Conservation (phyloP, 2,888 invertebrate genomes). For the Dasypogon diadema region DNA sequence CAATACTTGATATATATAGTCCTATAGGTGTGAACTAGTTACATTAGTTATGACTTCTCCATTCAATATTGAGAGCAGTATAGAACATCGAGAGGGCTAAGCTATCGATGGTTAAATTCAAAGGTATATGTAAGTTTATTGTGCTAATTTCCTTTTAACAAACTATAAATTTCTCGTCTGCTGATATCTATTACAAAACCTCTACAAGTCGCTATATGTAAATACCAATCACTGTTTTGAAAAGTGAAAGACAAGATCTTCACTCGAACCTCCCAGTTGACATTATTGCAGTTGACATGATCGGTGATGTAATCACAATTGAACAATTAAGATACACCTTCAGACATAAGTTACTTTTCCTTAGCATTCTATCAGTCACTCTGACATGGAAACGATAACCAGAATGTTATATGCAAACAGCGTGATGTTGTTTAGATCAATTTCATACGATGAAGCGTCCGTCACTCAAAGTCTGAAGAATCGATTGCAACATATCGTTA, state of each 20-base stretch:
- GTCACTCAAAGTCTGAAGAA: slow-evolving; percentile 59
- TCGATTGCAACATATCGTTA: slow-evolving; percentile 66
- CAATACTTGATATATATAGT: no score
- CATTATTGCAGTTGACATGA: slow-evolving; percentile 55
- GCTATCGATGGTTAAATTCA: no score
- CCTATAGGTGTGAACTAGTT: no score
- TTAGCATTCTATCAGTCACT: slow-evolving; percentile 45
- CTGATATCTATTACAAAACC: no score
- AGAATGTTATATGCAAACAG: slow-evolving; percentile 59
- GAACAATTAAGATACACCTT: slow-evolving; percentile 56
- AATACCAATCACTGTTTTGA: neutral
- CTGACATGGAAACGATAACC: slow-evolving; percentile 58
- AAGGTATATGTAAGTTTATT: no score
- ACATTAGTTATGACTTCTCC: no score
- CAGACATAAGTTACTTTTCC: slow-evolving; percentile 49
- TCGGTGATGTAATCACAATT: slow-evolving; percentile 53
- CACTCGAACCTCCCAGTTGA: slow-evolving; percentile 15
- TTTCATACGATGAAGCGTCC: slow-evolving; percentile 56
- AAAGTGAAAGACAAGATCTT: neutral
- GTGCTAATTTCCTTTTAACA: no score
- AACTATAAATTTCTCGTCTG: no score
- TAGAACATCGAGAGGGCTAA: no score
- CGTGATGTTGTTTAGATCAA: slow-evolving; percentile 58
- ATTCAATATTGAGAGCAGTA: no score
- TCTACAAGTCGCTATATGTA: no score